Evolutionary conservation across 2,888 invertebrate genomes (phyloP).

Genomic region (Caenorhabditis zanzibari): DNA sequence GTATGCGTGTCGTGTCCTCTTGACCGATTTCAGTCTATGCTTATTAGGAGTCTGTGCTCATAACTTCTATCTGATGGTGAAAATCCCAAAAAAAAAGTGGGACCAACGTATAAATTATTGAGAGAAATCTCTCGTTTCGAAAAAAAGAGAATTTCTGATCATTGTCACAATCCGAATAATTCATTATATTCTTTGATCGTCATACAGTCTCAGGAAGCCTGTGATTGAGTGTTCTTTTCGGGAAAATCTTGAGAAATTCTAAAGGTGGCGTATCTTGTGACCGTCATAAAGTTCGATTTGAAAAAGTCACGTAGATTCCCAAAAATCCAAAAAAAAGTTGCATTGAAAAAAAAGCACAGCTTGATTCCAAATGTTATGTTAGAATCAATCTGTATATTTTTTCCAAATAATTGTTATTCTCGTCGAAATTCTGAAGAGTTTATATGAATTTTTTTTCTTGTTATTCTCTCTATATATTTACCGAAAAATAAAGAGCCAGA

Average conservation of each 20-base stretch:
- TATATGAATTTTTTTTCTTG: background rate
- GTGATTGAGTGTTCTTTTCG: background rate
- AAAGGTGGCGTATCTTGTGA: too few relatives aligned
- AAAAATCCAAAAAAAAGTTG: too few relatives aligned
- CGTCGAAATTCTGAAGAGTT: background rate
- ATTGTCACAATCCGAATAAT: constrained; percentile 19
- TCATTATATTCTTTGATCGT: constrained; percentile 24
- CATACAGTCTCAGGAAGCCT: background rate
- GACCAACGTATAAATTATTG: constrained; percentile 30
- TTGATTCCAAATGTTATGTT: too few relatives aligned
- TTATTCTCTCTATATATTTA: constrained; percentile 16
- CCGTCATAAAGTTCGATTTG: too few relatives aligned
- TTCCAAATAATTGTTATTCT: too few relatives aligned
- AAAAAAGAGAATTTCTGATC: constrained; percentile 17
- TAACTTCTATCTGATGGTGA: too few relatives aligned
- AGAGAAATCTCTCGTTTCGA: constrained; percentile 18
- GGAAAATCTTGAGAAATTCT: background rate
- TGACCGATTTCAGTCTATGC: constrained; percentile 16
- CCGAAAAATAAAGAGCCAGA: background rate
- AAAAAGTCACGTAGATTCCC: too few relatives aligned
- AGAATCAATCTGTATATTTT: too few relatives aligned
- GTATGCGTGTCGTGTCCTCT: background rate
- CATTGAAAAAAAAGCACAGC: too few relatives aligned
- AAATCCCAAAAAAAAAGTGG: constrained; percentile 5
- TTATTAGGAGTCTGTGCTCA: constrained; percentile 28